Conservation (phyloP, 2,113 vertebrate genomes). For the Amazona vittata region DNA sequence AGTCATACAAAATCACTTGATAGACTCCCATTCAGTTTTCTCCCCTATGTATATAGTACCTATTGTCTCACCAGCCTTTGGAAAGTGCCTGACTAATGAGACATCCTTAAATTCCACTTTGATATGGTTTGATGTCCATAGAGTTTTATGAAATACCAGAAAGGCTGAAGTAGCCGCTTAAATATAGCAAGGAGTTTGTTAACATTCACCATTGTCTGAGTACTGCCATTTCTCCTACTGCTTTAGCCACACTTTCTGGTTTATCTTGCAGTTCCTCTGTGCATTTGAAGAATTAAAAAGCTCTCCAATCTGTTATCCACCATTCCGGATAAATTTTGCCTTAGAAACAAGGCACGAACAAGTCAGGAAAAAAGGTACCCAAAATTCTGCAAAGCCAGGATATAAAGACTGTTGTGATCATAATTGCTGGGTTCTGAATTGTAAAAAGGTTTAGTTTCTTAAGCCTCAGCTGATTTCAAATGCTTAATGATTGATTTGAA, state of each 20-base stretch:
- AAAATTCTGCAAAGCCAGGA: neutral
- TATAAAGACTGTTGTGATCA: constrained; percentile 66
- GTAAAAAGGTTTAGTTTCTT: constrained; percentile 66
- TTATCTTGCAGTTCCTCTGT: constrained; percentile 77
- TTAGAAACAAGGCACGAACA: constrained; percentile 13
- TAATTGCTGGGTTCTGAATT: constrained; percentile 73
- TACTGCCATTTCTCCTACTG: constrained; percentile 80
- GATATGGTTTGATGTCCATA: constrained; percentile 69
- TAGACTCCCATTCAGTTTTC: neutral
- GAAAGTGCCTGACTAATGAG: neutral
- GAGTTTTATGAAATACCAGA: constrained; percentile 64
- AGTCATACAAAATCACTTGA: neutral
- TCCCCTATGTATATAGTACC: neutral
- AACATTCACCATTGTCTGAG: neutral
- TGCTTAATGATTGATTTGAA: constrained; percentile 76
- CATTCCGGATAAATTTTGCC: constrained; percentile 77
- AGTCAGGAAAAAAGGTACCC: neutral
- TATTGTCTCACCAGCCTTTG: neutral
- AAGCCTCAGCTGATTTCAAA: constrained; percentile 72
- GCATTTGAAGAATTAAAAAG: constrained; percentile 77
- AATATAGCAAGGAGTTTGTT: neutral
- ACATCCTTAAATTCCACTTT: neutral
- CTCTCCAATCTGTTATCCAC: constrained; percentile 70
- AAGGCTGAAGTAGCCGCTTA: neutral
- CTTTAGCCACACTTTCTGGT: constrained; percentile 79